A percentile compares a stretch with the other conserved stretches of the same genome.
phyloP scores from a whole-genome alignment of 2,113 vertebrate species.

The Zosterops japonicus region DNA sequence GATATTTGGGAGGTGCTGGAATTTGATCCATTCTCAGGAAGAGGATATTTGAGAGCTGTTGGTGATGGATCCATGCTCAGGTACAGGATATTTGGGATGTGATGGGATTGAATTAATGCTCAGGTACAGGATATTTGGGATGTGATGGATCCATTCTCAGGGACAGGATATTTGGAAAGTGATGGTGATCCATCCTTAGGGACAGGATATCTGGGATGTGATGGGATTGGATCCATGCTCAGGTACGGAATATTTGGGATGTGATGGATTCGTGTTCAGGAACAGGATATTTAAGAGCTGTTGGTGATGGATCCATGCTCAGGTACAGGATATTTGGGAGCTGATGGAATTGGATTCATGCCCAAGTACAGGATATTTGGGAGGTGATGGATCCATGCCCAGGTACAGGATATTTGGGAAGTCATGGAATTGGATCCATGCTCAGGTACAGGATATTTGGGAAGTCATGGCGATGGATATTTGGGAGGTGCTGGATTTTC shows the following conservation, averaged over 20 bases:
- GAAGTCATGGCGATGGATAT: background rate
- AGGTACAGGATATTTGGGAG: fast-evolving
- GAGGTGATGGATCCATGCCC: fast-evolving
- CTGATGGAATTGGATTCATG: background rate
- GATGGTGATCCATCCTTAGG: background rate
- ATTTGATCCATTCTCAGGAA: fast-evolving
- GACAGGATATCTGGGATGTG: fast-evolving
- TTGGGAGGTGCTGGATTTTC: background rate
- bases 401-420: background rate
- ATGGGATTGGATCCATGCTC: background rate
- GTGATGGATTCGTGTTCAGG: background rate
- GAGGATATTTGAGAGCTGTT: background rate
- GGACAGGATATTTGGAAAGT: background rate
- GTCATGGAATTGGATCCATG: background rate
- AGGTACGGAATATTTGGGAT: background rate
- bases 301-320: too few relatives aligned
- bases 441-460: background rate
- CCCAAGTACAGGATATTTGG: background rate
- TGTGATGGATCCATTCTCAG: too few relatives aligned
- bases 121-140: background rate
- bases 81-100: background rate
- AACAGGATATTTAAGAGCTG: fast-evolving
- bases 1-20: fast-evolving
- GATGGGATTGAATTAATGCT: background rate
- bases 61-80: background rate